These are phyloP conservation scores for Dasysyrphus albostriatus DNA, from an alignment of 2,888 invertebrate genomes.

Conservation along the genomic window DNA sequence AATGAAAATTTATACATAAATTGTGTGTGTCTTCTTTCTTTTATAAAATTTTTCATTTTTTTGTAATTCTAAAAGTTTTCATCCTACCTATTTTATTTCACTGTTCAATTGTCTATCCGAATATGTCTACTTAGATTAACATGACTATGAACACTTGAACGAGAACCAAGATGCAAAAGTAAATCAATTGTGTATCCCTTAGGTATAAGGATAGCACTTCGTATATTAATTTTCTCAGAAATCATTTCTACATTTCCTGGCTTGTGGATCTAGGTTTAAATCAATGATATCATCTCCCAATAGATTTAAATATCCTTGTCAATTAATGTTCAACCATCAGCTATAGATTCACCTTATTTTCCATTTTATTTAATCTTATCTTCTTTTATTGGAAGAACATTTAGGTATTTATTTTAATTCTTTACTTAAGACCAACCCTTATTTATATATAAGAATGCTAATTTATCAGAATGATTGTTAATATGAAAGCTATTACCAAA, in stretches of 20 bases:
- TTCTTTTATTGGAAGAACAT: not conserved
- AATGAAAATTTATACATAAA: too few species aligned
- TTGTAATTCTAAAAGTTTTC: not conserved
- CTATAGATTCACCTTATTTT: slow-evolving; percentile 5
- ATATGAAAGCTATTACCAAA: too few species aligned
- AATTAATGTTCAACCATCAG: slow-evolving; percentile 16
- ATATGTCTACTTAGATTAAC: slow-evolving; percentile 1
- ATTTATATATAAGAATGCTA: too few species aligned
- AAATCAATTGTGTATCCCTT: slow-evolving; percentile 20
- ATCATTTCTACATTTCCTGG: not conserved
- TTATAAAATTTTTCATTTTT: too few species aligned
- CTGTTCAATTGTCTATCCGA: not conserved
- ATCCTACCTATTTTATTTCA: not conserved
- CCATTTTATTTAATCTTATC: not conserved
- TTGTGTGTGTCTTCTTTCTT: too few species aligned
- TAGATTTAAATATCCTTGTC: not conserved
- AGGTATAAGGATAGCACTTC: not conserved
- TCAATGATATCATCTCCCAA: not conserved
- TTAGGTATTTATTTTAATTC: not conserved
- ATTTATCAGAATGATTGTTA: too few species aligned
- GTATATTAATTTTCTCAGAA: not conserved
- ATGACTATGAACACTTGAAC: not conserved
- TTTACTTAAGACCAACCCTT: too few species aligned
- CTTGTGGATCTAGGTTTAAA: not conserved
- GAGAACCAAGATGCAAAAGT: slow-evolving; percentile 3